These are phyloP conservation scores for Amphimedon queenslandica DNA, from an alignment of 37 sponge, comb jelly and placozoan genomes.

Conservation along the genomic window DNA sequence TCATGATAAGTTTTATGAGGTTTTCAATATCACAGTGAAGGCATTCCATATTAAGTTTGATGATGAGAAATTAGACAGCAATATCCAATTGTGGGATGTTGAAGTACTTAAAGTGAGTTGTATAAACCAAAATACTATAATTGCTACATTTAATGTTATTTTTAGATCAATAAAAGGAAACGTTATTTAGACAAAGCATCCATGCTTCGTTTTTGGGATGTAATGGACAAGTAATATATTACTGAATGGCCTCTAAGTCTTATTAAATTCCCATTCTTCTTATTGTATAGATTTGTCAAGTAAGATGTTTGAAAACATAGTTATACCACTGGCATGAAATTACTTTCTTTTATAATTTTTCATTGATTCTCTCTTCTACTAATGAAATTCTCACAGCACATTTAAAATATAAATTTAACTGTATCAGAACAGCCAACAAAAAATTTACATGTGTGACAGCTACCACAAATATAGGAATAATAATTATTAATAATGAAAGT, in stretches of 20 bases:
- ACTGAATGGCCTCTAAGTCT: conserved; percentile 5
- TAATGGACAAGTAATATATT: conserved; percentile 86
- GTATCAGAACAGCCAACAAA: no score
- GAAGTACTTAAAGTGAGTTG: conserved; percentile 58
- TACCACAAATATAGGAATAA: neutral
- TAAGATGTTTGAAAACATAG: no score
- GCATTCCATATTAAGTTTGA: conserved; percentile 94
- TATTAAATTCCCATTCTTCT: neutral
- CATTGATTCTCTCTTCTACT: no score
- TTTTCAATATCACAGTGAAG: conserved; percentile 43
- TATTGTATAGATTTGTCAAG: conserved; percentile 70
- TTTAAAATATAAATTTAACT: no score
- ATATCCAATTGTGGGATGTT: conserved; percentile 95
- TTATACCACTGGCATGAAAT: no score
- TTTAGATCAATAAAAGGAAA: conserved; percentile 82
- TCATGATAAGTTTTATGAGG: neutral
- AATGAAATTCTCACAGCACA: no score
- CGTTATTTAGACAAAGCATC: conserved; percentile 90
- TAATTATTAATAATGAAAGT: neutral
- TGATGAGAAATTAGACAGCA: conserved; percentile 68
- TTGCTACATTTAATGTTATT: neutral
- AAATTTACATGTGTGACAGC: neutral
- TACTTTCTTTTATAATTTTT: no score
- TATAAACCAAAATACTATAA: neutral
- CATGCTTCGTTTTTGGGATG: conserved; percentile 91